Percentiles rank a stretch among this genome's conserved stretches.
Evolutionary conservation across 2,797 vertebrate genomes (phyloP).

Genomic region (Melanotaenia parkinsoni): DNA sequence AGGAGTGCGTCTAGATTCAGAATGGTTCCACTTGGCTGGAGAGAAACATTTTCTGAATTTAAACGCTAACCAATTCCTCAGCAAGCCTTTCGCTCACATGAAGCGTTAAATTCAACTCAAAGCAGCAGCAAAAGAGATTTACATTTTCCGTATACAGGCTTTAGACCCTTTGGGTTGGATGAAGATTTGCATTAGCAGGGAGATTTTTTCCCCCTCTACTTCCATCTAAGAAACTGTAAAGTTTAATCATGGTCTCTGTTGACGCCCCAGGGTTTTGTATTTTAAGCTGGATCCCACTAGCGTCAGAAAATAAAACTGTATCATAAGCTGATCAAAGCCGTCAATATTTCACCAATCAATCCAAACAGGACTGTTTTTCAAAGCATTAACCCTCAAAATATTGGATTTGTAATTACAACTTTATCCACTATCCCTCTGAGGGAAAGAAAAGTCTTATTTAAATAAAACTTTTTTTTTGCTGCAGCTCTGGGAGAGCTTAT

Average conservation of each 20-base stretch:
- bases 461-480: constrained; percentile 34
- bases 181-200: constrained; percentile 73
- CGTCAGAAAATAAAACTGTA: constrained; percentile 62
- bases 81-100: constrained; percentile 69
- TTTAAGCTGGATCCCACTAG: constrained; percentile 60
- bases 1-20: constrained; percentile 65
- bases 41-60: constrained; percentile 82
- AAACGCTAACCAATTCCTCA: constrained; percentile 76
- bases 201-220: constrained; percentile 47
- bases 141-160: constrained; percentile 74
- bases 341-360: constrained; percentile 66
- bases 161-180: constrained; percentile 74
- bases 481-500: constrained; percentile 31
- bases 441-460: constrained; percentile 52
- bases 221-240: constrained; percentile 66
- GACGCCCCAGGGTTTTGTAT: constrained; percentile 73
- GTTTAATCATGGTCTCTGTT: constrained; percentile 74
- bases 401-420: constrained; percentile 61
- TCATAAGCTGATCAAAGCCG: constrained; percentile 64
- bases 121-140: constrained; percentile 76
- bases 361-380: constrained; percentile 44
- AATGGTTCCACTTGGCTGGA: constrained; percentile 75
- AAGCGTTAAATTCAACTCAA: constrained; percentile 82
- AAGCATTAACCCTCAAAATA: constrained; percentile 55
- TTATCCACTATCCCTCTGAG: constrained; percentile 12